Evolutionary conservation across 92 coral and sea anemone genomes (phyloP).

Genomic region (Parazoanthus darwini): DNA sequence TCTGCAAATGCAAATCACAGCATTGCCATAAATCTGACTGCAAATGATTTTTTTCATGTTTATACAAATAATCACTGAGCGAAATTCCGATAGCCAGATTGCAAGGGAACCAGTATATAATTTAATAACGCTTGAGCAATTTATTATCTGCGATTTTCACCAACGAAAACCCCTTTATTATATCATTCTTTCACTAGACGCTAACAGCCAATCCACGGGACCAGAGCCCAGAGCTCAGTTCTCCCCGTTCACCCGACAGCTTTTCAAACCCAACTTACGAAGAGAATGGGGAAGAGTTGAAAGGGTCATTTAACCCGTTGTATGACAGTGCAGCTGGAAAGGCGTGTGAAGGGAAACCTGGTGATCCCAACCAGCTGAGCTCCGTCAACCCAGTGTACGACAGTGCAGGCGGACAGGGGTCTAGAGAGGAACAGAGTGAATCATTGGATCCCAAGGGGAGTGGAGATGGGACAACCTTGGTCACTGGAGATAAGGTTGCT

Average conservation of each 20-base stretch:
- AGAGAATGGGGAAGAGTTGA: background rate
- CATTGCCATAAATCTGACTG: too few relatives aligned
- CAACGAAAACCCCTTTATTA: background rate
- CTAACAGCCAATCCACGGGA: background rate
- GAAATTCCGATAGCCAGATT: background rate
- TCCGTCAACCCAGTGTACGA: background rate
- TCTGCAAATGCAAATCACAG: too few relatives aligned
- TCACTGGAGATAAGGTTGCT: background rate
- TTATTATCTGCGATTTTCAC: too few relatives aligned
- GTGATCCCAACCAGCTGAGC: background rate
- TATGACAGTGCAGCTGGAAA: background rate
- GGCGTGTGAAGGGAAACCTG: background rate
- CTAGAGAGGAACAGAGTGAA: background rate
- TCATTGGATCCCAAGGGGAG: background rate
- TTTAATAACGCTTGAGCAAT: too few relatives aligned
- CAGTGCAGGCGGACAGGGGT: background rate
- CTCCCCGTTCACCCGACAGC: background rate
- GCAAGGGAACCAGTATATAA: too few relatives aligned
- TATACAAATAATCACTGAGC: conserved; percentile 8
- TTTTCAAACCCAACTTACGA: background rate
- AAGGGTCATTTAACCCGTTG: background rate
- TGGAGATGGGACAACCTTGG: background rate
- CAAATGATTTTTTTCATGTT: background rate
- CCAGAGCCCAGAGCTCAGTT: background rate
- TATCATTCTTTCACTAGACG: background rate